Evolutionary conservation across 2,888 invertebrate genomes (phyloP).

Genomic region (Mimumesa dahlbomi): DNA sequence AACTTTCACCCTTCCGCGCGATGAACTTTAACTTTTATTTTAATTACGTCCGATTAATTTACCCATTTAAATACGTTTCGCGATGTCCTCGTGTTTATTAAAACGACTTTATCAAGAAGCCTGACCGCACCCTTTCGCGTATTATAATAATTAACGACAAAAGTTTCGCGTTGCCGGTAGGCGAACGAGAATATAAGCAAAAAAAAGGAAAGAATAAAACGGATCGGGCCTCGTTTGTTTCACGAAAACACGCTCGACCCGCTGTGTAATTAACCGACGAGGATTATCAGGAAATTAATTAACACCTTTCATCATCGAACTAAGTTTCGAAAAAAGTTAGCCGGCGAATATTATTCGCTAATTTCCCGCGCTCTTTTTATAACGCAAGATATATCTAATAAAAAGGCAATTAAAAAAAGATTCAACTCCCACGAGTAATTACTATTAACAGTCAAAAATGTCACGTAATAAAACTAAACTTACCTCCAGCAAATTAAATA

Average conservation of each 20-base stretch:
- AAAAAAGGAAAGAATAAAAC: background rate
- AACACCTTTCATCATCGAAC: too few species aligned
- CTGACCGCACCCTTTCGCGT: background rate
- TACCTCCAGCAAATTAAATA: too few species aligned
- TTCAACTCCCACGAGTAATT: too few species aligned
- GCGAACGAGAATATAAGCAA: background rate
- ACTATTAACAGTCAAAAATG: too few species aligned
- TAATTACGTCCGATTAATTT: constrained; percentile 17
- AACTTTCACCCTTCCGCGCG: background rate
- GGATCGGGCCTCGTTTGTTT: constrained; percentile 1
- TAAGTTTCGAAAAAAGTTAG: too few species aligned
- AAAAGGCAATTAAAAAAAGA: too few species aligned
- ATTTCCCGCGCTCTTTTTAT: too few species aligned
- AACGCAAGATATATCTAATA: too few species aligned
- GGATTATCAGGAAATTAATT: constrained; percentile 13
- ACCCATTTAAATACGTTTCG: constrained; percentile 6
- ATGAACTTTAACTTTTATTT: background rate
- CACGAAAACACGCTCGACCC: background rate
- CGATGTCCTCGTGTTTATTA: background rate
- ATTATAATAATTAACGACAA: constrained; percentile 20
- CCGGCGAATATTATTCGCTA: too few species aligned
- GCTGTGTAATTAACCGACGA: constrained; percentile 13
- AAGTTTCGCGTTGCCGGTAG: background rate
- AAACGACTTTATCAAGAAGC: background rate
- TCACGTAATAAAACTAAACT: too few species aligned